Base-by-base conservation (phyloP, 2,888 invertebrate species). In the Heliconius ethilla region DNA sequence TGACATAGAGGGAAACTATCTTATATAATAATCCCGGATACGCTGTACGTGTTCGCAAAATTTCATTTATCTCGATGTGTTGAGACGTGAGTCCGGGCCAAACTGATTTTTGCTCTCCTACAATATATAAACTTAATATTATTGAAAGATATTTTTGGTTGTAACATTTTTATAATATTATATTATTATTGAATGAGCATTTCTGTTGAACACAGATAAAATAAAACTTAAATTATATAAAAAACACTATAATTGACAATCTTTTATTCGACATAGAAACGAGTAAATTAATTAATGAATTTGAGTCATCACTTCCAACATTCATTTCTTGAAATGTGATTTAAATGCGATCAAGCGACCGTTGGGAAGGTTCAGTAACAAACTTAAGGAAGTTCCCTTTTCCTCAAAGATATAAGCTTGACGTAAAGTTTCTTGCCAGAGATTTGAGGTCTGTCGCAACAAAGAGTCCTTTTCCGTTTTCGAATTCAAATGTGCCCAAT, bases 351-450 rank as follows among this genome's bases (percentile, higher is more conserved):
- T 83, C 80, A 78, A 76, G 75, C 76, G 76, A 75, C 76, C 75
- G 73, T 81, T 75, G 63, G 76, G 78, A 82, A 74, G 78, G 80
- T 81, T 81, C 77, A 55, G 76, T 81, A 83, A 83, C 83, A 81
- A 81, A 81, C 82, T 84, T 84, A 86, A 82, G 84, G 82, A 86
- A 88, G 83, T 88, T 86, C 66, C 78, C 84, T 84, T 84, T 82
- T 81, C 82, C 83, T 82, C 84, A 86, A 87, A 86, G 84, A 86
- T 86, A 85, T 85, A 86, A 86, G 84, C 84, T 78, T 75, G 81
- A 82, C 81, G 80, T 76, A 81, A 87, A 87, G 85, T 87, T 87
- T 84, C 81, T 82, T 82, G 77, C 81, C 83, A 84, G 83, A 85
- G 87, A 85, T 87, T 83, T 83, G 81, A 85, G 85, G 83, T 85